Evolutionary conservation across 2,888 invertebrate genomes (phyloP).

Genomic region (Pseudoips prasinana): DNA sequence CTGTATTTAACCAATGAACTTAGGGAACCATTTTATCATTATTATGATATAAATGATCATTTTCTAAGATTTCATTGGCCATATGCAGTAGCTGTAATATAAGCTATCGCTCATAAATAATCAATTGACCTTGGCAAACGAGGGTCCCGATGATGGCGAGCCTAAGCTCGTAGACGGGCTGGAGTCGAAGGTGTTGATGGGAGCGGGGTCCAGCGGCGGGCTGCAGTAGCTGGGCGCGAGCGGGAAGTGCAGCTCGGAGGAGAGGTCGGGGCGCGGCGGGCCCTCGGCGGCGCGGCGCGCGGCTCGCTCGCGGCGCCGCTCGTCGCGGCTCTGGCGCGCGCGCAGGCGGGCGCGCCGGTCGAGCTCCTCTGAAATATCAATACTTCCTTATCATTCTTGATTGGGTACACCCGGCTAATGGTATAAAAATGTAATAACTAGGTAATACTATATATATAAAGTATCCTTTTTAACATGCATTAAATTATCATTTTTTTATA

Average conservation of each 20-base stretch:
- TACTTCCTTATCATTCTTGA: too few species aligned
- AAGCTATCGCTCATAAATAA: too few species aligned
- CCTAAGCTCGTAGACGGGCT: slow-evolving; percentile 39
- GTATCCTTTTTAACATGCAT: too few species aligned
- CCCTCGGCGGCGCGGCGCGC: slow-evolving; percentile 87
- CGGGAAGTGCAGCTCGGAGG: slow-evolving; percentile 70
- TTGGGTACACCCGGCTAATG: too few species aligned
- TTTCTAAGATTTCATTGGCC: too few species aligned
- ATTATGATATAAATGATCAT: too few species aligned
- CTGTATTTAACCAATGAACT: too few species aligned
- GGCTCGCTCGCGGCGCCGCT: slow-evolving; percentile 89
- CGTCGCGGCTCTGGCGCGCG: slow-evolving; percentile 87
- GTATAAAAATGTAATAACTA: too few species aligned
- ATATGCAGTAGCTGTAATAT: too few species aligned
- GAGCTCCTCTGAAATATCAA: slow-evolving; percentile 84
- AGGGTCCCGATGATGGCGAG: slow-evolving; percentile 55
- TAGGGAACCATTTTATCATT: too few species aligned
- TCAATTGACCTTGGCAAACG: slow-evolving; percentile 72
- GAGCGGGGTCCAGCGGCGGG: slow-evolving; percentile 35
- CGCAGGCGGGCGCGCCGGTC: slow-evolving; percentile 86
- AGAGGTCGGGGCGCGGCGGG: slow-evolving; percentile 84
- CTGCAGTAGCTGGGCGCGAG: slow-evolving; percentile 43
- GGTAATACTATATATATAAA: too few species aligned
- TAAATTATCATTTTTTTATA: too few species aligned
- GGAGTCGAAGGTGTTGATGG: slow-evolving; percentile 25